These are phyloP conservation scores for Galendromus occidentalis DNA, from an alignment of 1,140 invertebrate species.

Conservation along the genomic window DNA sequence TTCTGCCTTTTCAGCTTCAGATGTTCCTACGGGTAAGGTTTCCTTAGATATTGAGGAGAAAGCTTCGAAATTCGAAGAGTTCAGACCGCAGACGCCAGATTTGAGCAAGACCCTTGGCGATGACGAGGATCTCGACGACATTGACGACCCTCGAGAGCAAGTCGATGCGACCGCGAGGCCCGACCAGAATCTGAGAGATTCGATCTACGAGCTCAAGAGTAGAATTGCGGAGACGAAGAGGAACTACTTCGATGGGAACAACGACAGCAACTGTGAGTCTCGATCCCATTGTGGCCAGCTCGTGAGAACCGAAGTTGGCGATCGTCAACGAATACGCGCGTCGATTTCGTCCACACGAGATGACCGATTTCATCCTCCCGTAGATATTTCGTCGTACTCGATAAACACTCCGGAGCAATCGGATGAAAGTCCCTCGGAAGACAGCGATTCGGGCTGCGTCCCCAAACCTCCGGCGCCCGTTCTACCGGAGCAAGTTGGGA, in stretches of 20 bases:
- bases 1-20: not conserved
- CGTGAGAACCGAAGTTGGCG: too few relatives aligned
- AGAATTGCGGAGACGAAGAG: slow-evolving; percentile 15
- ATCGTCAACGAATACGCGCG: too few relatives aligned
- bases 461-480: not conserved
- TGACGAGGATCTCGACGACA: not conserved
- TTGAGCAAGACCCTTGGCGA: not conserved
- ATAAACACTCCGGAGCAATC: not conserved
- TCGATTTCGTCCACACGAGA: too few relatives aligned
- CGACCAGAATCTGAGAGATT: slow-evolving; percentile 13
- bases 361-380: too few relatives aligned
- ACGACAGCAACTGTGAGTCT: slow-evolving; percentile 12
- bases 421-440: slow-evolving; percentile 10
- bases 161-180: slow-evolving; percentile 16
- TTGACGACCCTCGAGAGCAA: not conserved
- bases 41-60: not conserved
- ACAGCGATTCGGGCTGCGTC: not conserved
- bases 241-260: slow-evolving; percentile 16
- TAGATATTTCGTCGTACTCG: slow-evolving; percentile 9
- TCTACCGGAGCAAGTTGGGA: slow-evolving; percentile 1
- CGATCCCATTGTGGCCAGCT: too few relatives aligned
- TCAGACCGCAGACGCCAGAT: not conserved
- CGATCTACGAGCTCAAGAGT: not conserved
- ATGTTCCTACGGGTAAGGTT: slow-evolving; percentile 9
- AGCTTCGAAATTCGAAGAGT: slow-evolving; percentile 5